These are phyloP conservation scores for Himalopsyche anomala DNA, from an alignment of 2,888 invertebrate species.

Conservation along the genomic window DNA sequence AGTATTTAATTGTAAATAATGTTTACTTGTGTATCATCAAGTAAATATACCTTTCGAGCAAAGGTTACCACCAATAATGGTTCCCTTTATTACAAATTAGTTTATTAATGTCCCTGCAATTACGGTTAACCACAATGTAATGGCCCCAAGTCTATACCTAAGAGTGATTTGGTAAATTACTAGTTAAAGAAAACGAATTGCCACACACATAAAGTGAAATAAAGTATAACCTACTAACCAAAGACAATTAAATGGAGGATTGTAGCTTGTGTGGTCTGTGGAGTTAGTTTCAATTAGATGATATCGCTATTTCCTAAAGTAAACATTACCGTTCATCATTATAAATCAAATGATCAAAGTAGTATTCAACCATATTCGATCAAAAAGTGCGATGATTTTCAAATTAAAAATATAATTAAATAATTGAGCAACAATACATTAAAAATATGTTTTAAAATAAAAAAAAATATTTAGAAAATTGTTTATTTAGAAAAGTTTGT, in stretches of 20 bases:
- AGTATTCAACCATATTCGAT: no score
- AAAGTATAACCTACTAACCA: slow-evolving; percentile 27
- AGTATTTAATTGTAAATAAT: no score
- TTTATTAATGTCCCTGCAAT: slow-evolving; percentile 25
- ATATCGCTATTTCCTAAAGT: no score
- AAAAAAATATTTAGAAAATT: no score
- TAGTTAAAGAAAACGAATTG: slow-evolving; percentile 7
- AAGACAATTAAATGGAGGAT: not conserved
- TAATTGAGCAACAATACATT: no score
- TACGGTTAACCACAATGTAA: slow-evolving; percentile 31
- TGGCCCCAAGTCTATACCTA: not conserved
- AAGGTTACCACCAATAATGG: slow-evolving; percentile 9
- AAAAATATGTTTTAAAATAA: no score
- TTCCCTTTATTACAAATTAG: slow-evolving; percentile 13
- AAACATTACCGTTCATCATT: no score
- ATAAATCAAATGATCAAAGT: no score
- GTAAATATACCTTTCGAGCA: not conserved
- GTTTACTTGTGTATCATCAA: no score
- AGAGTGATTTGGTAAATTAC: slow-evolving; percentile 31
- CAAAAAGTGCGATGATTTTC: no score
- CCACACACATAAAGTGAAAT: slow-evolving; percentile 31
- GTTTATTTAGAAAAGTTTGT: no score
- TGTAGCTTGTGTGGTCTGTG: not conserved
- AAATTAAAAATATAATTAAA: no score
- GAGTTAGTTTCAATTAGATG: not conserved